Percentiles rank a stretch among this genome's conserved stretches.
Evolutionary conservation across 1,140 invertebrate species (phyloP).

Genomic region (Pectinophora gossypiella): DNA sequence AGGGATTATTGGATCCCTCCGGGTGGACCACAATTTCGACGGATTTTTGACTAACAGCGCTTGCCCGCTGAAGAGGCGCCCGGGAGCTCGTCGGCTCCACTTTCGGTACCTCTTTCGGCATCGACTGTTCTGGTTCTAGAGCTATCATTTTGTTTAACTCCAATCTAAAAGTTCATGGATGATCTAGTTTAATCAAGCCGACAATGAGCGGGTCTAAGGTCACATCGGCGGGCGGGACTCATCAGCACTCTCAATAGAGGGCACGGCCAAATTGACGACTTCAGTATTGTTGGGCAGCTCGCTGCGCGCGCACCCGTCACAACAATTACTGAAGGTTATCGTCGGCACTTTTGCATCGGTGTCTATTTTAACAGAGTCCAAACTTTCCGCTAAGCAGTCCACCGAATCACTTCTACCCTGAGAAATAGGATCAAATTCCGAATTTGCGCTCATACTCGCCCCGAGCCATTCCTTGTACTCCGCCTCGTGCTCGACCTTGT

Average conservation of each 20-base stretch:
- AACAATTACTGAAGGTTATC: slow-evolving; percentile 73
- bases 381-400: slow-evolving; percentile 48
- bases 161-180: slow-evolving; percentile 3
- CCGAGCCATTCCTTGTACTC: slow-evolving; percentile 55
- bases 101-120: slow-evolving; percentile 52
- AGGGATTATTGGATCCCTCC: slow-evolving; percentile 60
- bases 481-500: slow-evolving; percentile 24
- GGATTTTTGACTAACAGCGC: slow-evolving; percentile 77
- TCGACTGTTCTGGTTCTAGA: slow-evolving; percentile 59
- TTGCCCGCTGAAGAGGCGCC: slow-evolving; percentile 60
- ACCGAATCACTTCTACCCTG: slow-evolving; percentile 11
- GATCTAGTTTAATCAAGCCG: not conserved
- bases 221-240: slow-evolving; percentile 63
- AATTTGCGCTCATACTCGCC: slow-evolving; percentile 62
- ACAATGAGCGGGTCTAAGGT: slow-evolving; percentile 13
- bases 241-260: slow-evolving; percentile 53
- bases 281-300: slow-evolving; percentile 45
- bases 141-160: slow-evolving; percentile 57
- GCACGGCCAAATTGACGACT: slow-evolving; percentile 60
- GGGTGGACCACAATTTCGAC: slow-evolving; percentile 71
- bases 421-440: slow-evolving; percentile 38
- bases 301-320: slow-evolving; percentile 37
- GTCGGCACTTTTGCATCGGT: slow-evolving; percentile 56
- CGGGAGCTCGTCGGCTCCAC: slow-evolving; percentile 50
- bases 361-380: slow-evolving; percentile 55